Conservation (phyloP, 1,140 invertebrate species). For the Hylyphantes graminicola region DNA sequence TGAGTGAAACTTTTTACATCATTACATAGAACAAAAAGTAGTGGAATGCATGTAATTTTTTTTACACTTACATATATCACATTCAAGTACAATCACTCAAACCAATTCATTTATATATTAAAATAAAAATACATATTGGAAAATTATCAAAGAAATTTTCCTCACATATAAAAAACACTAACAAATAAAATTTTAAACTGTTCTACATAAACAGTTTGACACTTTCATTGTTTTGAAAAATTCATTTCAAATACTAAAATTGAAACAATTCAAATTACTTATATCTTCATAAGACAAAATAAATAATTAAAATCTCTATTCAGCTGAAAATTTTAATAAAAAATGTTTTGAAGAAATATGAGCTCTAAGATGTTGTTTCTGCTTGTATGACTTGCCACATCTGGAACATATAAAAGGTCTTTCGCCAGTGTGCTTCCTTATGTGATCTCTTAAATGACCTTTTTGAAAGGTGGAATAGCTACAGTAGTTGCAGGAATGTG, state of each 20-base stretch:
- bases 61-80: no score
- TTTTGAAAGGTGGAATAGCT: conserved; percentile 59
- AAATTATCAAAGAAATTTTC: no score
- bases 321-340: not conserved
- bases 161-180: not conserved
- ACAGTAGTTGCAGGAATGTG: not conserved
- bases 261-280: not conserved
- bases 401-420: conserved; percentile 67
- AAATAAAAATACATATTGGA: no score
- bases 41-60: no score
- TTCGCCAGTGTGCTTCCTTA: conserved; percentile 68
- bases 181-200: not conserved
- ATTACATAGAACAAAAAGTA: no score
- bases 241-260: not conserved
- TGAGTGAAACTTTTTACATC: no score
- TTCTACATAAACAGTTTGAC: not conserved
- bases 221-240: not conserved
- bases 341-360: conserved; percentile 4
- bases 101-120: no score
- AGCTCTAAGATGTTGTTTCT: conserved; percentile 9
- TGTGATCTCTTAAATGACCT: conserved; percentile 67
- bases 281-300: not conserved
- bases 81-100: no score
- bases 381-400: conserved; percentile 66
- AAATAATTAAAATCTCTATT: not conserved